Base-by-base conservation (phyloP, 2,113 vertebrate genomes). In the Aphyosemion australe region DNA sequence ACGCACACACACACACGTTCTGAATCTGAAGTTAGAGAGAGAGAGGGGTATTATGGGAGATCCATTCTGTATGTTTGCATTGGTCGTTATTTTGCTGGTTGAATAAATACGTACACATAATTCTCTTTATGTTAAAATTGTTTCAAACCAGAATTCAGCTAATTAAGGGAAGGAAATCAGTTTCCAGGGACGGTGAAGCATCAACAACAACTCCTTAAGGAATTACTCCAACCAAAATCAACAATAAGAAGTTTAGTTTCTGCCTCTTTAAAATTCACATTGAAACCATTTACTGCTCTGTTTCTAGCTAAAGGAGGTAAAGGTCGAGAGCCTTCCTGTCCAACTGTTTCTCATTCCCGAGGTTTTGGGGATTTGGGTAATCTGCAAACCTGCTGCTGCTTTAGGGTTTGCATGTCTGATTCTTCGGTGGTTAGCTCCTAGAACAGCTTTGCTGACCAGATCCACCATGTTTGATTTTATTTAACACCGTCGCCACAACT, bases 41-140 rank as follows among this genome's bases (percentile, higher is more conserved):
- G 26, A 26, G 45, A 61, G 51, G 58, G 26, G 58, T 39, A 57
- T 49, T 19, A 16, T 68, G 48, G 47, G 45, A 52, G 55, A 54
- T 81, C 60, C n/a, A 64, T 80, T 70, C 41, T 8, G 26, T 15
- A 3, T 52, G 21, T 53, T 53, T 53, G 26, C 14, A 32, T 10
- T 32, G 34, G 51, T 14, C 21, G 32, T 8, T 19, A 18, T 11
- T 5, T 32, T 15, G 31, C 32, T 53, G 26, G 14, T n/a, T 53
- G 8, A 51, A 51, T 51, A 16, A 54, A 42, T 42, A 13, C 2
- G 11, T 42, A 13, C 10, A 5, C 7, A 39, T 13, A 12, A 12
- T 13, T 42, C 12, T 42, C 12, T 11, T 42, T 12, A 42, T 37
- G 34, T 2, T 26, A 26, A 26, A 26, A 26, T 26, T 4, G 26